phyloP scores from a whole-genome alignment of 2,113 vertebrate genomes.

The Triplophysa tibetana region DNA sequence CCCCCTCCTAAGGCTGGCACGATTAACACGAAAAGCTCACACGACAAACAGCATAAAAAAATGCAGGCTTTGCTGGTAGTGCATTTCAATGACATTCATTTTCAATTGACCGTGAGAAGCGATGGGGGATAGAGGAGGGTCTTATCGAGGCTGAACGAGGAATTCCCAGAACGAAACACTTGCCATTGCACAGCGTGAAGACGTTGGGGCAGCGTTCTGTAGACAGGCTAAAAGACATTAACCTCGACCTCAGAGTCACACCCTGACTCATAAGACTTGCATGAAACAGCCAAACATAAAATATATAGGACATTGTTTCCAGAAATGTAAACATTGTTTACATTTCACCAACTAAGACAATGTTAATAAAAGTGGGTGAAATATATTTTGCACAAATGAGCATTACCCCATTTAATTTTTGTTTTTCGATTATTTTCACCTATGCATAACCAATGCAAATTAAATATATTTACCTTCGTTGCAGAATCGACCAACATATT shows the following conservation, averaged over 20 bases:
- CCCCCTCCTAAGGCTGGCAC: constrained; percentile 6
- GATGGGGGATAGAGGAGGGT: not conserved
- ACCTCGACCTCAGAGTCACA: constrained; percentile 52
- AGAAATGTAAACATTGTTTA: not conserved
- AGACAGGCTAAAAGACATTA: constrained; percentile 65
- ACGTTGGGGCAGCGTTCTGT: constrained; percentile 47
- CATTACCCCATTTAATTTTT: not conserved
- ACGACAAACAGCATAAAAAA: constrained; percentile 21
- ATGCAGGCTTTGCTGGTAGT: constrained; percentile 13
- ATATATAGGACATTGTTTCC: not conserved
- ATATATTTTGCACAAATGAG: not conserved
- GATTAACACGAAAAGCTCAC: constrained; percentile 13
- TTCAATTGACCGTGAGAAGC: constrained; percentile 47
- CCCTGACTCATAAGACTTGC: constrained; percentile 53
- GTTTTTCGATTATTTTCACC: too few relatives aligned
- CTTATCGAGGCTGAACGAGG: constrained; percentile 40
- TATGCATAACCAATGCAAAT: not conserved
- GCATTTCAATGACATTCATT: constrained; percentile 47
- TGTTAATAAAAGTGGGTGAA: not conserved
- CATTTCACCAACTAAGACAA: constrained; percentile 2
- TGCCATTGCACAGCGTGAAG: constrained; percentile 57
- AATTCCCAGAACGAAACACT: constrained; percentile 61
- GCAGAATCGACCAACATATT: constrained; percentile 90
- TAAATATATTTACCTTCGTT: constrained; percentile 86
- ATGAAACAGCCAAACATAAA: constrained; percentile 4